These are phyloP conservation scores for Seira ritae DNA, from an alignment of 2,888 invertebrate species.

Conservation along the genomic window DNA sequence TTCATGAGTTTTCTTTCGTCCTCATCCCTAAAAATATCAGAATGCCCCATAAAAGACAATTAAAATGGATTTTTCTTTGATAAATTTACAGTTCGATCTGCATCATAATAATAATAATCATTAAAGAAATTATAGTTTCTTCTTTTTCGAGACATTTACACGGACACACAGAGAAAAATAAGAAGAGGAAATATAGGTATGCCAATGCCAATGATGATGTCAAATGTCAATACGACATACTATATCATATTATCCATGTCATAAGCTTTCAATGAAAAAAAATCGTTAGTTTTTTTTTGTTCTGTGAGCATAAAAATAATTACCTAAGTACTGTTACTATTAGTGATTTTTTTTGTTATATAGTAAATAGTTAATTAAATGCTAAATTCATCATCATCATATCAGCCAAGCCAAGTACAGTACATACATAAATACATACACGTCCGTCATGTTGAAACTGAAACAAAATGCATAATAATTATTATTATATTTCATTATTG, in stretches of 20 bases:
- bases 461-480: too few species aligned
- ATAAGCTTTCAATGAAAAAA: background rate
- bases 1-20: too few species aligned
- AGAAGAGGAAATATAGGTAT: too few species aligned
- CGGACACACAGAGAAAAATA: slow-evolving; percentile 10
- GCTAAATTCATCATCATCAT: too few species aligned
- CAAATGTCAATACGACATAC: background rate
- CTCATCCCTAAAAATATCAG: background rate
- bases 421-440: too few species aligned
- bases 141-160: slow-evolving; percentile 42
- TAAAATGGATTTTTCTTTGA: too few species aligned
- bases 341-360: background rate
- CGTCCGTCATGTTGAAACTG: too few species aligned
- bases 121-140: background rate
- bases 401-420: too few species aligned
- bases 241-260: background rate
- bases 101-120: background rate
- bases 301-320: background rate
- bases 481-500: too few species aligned
- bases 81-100: too few species aligned
- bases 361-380: too few species aligned
- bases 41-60: background rate
- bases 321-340: too few species aligned
- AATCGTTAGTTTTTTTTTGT: background rate
- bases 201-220: background rate